These are phyloP conservation scores for Pollimyrus isidori DNA, from an alignment of 2,113 vertebrate genomes.

Conservation along the genomic window DNA sequence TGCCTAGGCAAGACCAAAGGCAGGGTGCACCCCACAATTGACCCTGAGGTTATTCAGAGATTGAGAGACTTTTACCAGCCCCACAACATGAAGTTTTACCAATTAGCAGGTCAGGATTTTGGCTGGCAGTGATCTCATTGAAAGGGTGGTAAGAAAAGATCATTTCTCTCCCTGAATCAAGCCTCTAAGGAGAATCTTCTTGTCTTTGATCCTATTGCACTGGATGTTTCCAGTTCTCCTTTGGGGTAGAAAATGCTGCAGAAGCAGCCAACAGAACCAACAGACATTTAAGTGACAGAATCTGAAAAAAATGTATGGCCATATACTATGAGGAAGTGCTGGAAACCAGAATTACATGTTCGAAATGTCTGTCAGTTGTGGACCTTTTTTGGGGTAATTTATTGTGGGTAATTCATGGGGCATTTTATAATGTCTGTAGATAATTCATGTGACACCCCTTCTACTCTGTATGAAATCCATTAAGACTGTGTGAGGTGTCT, in stretches of 20 bases:
- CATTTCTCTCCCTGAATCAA: slow-evolving; percentile 4
- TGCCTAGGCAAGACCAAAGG: slow-evolving; percentile 71
- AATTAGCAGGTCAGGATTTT: slow-evolving; percentile 64
- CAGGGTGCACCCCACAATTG: slow-evolving; percentile 56
- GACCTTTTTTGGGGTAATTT: neutral
- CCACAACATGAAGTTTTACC: slow-evolving; percentile 64
- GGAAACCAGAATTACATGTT: neutral
- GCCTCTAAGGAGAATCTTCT: slow-evolving; percentile 2
- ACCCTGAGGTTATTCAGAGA: slow-evolving; percentile 52
- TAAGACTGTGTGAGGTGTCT: neutral
- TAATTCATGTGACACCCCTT: neutral
- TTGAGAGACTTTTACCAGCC: slow-evolving; percentile 65
- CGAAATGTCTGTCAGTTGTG: neutral
- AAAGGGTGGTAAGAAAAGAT: neutral
- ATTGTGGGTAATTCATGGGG: neutral
- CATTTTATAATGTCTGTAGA: neutral
- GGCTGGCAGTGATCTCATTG: slow-evolving; percentile 59
- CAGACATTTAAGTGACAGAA: neutral
- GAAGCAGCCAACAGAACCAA: neutral
- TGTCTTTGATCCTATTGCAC: neutral
- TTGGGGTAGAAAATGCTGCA: neutral
- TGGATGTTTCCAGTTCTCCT: neutral
- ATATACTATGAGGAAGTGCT: neutral
- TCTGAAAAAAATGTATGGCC: neutral
- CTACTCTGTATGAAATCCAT: neutral